Evolutionary conservation across 2,113 vertebrate genomes (phyloP).

Genomic region (Vulpes ferrilata): DNA sequence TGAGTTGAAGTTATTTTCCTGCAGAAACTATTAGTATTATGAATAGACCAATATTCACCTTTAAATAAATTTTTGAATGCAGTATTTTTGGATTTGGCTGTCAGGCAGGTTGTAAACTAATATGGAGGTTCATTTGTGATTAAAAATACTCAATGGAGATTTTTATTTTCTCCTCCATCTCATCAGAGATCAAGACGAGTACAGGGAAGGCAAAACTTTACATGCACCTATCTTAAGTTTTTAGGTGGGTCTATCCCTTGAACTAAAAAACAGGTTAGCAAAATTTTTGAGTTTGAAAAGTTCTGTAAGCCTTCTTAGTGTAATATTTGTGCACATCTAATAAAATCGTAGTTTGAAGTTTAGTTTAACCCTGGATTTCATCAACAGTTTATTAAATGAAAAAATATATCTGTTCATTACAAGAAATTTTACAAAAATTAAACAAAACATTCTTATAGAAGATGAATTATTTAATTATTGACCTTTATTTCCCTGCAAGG

Average conservation of each 20-base stretch:
- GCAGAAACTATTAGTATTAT: neutral
- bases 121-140: neutral
- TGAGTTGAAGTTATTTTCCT: neutral
- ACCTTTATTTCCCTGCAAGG: neutral
- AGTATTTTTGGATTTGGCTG: neutral
- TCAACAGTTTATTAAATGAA: neutral
- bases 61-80: neutral
- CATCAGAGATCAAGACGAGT: neutral
- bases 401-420: neutral
- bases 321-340: neutral
- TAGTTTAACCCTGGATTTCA: neutral
- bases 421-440: neutral
- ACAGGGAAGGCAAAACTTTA: neutral
- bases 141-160: neutral
- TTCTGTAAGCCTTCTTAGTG: neutral
- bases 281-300: neutral
- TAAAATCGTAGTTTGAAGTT: neutral
- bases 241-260: neutral
- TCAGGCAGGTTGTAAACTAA: neutral
- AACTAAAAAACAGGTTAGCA: neutral
- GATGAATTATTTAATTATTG: neutral
- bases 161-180: neutral
- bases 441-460: neutral
- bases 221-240: neutral
- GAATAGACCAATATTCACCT: neutral